These are phyloP conservation scores for Drosophila formosana DNA, from an alignment of 2,888 invertebrate genomes.

Conservation along the genomic window DNA sequence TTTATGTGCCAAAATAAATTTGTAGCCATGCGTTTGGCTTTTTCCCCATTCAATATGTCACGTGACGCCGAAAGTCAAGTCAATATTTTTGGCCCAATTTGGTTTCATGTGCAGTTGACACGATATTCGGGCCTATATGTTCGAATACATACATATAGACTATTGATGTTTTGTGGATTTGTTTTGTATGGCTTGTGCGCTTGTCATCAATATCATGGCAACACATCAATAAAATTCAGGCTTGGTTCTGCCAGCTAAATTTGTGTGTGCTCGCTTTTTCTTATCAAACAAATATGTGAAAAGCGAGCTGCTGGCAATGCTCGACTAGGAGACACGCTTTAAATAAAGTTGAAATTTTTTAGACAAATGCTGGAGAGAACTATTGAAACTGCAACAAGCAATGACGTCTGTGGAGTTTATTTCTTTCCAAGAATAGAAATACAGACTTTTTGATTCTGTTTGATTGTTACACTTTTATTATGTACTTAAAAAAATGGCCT, in stretches of 20 bases:
- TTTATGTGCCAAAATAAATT: slow-evolving; percentile 63
- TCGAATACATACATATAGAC: slow-evolving; percentile 7
- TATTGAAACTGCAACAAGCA: no score
- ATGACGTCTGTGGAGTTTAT: no score
- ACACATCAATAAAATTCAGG: slow-evolving; percentile 61
- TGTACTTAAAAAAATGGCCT: not conserved
- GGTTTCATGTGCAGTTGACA: slow-evolving; percentile 66
- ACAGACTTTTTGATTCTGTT: no score
- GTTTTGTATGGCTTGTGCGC: slow-evolving; percentile 23
- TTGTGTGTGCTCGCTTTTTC: slow-evolving; percentile 13
- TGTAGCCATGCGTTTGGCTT: not conserved
- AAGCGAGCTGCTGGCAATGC: not conserved
- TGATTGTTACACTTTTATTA: not conserved
- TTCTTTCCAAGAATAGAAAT: no score
- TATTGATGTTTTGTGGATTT: slow-evolving; percentile 14
- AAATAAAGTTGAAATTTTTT: not conserved
- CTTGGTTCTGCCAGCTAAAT: slow-evolving; percentile 33
- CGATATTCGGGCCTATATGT: slow-evolving; percentile 37
- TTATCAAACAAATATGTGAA: slow-evolving; percentile 37
- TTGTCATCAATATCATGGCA: slow-evolving; percentile 64
- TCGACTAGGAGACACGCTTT: not conserved
- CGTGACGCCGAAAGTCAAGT: slow-evolving; percentile 67
- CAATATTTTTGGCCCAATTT: slow-evolving; percentile 52
- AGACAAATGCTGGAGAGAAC: no score
- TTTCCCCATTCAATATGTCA: slow-evolving; percentile 56